Evolutionary conservation across 2,888 invertebrate genomes (phyloP), one percentile per base, ranked within the genome.

Genomic region (Cosmia pyralina): DNA sequence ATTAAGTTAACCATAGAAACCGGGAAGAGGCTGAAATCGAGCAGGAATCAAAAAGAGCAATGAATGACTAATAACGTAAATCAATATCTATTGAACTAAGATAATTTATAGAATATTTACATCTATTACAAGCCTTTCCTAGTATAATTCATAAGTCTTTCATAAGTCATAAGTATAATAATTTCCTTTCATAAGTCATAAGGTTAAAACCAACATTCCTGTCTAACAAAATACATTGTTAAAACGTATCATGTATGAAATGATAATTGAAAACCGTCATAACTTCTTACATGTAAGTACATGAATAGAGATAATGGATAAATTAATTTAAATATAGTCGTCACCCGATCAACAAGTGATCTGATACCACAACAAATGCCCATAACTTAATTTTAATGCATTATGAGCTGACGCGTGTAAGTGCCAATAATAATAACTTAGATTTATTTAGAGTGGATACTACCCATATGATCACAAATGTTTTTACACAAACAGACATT

Each of bases 331-430:
- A 69, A 78, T 74, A 64, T 13, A 64, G 63, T 64, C 66, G 58
- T 80, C 57, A 60, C 4, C 10, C 63, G 22, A 64, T 53, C 55
- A 57, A 67, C 60, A 65, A 73, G 53, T 64, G 44, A 58, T 69
- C 38, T 69, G 67, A 73, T 58, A 77, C 17, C 19, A 65, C 50
- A 41, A 62, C 52, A 48, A 74, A 74, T 59, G 58, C 28, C 38
- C 22, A 48, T 82, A 69, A 66, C 48, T 81, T 75, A 55, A 65
- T 68, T 75, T 71, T 55, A 78, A 57, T 71, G 13, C 44, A 74
- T 55, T 69, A 57, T 70, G 17, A 58, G 65, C 69, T 46, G 74
- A 73, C 41, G 73, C 48, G 5, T 62, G n/a, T 62, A 53, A 67
- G 19, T 60, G 8, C 41, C 57, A 70, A 71, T 69, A 64, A 67